Base-by-base conservation (phyloP, 2,113 vertebrate genomes). In the Cyanistes caeruleus region DNA sequence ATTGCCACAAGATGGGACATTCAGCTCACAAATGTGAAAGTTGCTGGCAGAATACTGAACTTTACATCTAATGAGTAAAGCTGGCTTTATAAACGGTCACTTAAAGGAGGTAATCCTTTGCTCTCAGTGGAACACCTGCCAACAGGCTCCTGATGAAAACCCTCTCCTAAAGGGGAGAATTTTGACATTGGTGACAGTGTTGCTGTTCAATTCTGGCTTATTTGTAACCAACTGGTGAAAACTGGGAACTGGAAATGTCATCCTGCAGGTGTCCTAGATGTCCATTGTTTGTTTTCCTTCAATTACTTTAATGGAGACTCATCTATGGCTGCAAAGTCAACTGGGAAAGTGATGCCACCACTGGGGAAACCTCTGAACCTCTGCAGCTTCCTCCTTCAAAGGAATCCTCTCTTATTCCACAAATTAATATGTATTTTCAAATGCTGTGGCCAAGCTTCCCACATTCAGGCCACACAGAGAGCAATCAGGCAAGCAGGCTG, bases 1-100 rank as follows among this genome's bases (percentile, higher is more conserved):
- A 81, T 93, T 97, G 75, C 74, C 89, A 95, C 83, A 97, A 95
- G 90, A 97, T 86, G 81, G 90, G 94, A 96, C 96, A 93, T 89
- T 94, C 91, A 76, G 88, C 87, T 96, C 68, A 84, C 58, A 88
- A 90, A 93, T 92, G 79, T 77, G 70, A 76, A 89, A 95, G 65
- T 76, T 72, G 46, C 59, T 87, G 77, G 58, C 74, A 89, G 90
- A 89, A 96, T 63, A 43, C 68, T 68, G 76, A 90, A 94, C 72
- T 96, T 95, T 77, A 90, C 79, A 82, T 90, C 92, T 84, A 46
- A 60, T 46, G 68, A 92, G 79, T 86, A 94, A 81, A 90, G n/a
- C 76, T 90, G 68, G 44, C n/a, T 92, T 77, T 84, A 51, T 37
- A 89, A 90, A 52, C 1, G 33, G 62, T 43, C 73, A 64, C 46